phyloP scores from a whole-genome alignment of 1,140 invertebrate genomes.

The Aphis gossypii region DNA sequence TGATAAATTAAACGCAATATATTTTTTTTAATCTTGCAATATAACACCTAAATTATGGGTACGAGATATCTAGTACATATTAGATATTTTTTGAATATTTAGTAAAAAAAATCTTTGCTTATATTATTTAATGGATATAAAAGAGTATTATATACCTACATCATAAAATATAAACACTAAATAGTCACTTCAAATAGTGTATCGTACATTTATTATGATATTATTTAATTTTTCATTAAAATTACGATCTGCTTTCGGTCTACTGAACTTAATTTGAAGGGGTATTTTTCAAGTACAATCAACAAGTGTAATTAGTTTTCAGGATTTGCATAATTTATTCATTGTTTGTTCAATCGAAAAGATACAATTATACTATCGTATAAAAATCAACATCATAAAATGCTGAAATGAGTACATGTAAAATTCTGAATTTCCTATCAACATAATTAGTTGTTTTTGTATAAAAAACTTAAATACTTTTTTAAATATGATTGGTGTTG shows the following conservation, averaged over 20 bases:
- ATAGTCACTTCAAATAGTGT: background rate
- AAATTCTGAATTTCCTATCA: background rate
- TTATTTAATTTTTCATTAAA: constrained; percentile 15
- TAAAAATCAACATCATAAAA: background rate
- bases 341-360: constrained; percentile 24
- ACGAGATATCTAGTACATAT: no score
- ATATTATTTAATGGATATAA: background rate
- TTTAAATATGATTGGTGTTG: background rate
- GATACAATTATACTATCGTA: background rate
- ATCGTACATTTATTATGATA: background rate
- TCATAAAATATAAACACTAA: background rate
- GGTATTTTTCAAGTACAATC: background rate
- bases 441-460: background rate
- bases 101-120: background rate
- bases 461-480: background rate
- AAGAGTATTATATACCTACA: background rate
- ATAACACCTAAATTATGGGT: background rate
- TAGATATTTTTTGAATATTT: background rate
- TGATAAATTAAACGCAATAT: background rate
- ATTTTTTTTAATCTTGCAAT: background rate
- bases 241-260: background rate
- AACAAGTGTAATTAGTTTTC: constrained; percentile 40
- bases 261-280: background rate
- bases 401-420: background rate
- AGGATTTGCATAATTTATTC: constrained; percentile 42